Evolutionary conservation across 1,140 invertebrate genomes (phyloP).

Genomic region (Neodiprion pinetum): DNA sequence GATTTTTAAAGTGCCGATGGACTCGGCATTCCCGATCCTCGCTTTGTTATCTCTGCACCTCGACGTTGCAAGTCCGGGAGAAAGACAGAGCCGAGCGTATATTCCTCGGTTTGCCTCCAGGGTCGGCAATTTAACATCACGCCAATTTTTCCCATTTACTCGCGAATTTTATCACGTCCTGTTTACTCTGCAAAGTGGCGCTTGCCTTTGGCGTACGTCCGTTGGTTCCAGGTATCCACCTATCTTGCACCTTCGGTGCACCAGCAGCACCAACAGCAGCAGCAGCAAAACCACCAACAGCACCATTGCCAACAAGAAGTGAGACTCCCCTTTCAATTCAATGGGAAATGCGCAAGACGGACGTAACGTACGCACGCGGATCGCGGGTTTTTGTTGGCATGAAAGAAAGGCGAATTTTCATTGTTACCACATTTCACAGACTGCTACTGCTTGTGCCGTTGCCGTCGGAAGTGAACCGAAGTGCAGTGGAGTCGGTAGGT

Average conservation of each 20-base stretch:
- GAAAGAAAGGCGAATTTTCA: not conserved
- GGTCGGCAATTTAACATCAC: not conserved
- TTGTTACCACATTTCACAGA: not conserved
- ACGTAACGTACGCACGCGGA: not conserved
- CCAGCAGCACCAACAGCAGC: not conserved
- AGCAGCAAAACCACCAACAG: no score
- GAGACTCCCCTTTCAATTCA: not conserved
- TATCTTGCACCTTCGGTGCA: not conserved
- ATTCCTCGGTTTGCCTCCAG: not conserved
- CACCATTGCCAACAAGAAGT: no score
- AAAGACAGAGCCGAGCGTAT: not conserved
- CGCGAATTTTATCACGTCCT: slow-evolving; percentile 4
- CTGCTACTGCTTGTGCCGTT: no score
- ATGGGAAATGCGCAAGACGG: not conserved
- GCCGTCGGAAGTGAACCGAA: no score
- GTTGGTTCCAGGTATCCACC: not conserved
- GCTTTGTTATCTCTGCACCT: not conserved
- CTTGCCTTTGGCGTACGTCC: not conserved
- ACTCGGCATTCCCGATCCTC: not conserved
- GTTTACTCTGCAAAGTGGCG: slow-evolving; percentile 4
- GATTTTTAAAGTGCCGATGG: not conserved
- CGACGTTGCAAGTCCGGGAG: not conserved
- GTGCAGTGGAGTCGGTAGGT: no score
- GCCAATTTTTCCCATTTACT: not conserved
- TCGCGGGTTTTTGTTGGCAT: not conserved